Percentiles rank a stretch among this genome's conserved stretches.
These are phyloP conservation scores for Holacanthella duospinosa DNA, from an alignment of 2,888 invertebrate species.

Conservation along the genomic window DNA sequence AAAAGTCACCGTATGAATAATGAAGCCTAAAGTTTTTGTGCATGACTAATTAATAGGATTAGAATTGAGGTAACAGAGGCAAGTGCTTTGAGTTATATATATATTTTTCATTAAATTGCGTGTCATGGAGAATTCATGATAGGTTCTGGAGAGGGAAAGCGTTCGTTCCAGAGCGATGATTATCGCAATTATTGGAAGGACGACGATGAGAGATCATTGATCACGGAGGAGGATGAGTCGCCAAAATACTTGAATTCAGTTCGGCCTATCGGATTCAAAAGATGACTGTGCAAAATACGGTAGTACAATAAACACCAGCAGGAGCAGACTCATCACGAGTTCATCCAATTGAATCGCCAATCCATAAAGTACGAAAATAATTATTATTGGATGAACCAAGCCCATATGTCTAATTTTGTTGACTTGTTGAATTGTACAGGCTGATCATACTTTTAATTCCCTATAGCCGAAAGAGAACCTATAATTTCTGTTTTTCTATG, in stretches of 20 bases:
- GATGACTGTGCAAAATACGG: not conserved
- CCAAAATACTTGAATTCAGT: not conserved
- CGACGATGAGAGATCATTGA: not conserved
- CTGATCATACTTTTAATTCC: no score
- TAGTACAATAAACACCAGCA: no score
- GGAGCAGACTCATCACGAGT: not conserved
- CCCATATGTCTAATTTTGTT: not conserved
- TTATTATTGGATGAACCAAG: no score
- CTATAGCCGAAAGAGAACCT: no score
- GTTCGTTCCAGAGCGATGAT: not conserved
- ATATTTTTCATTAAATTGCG: constrained; percentile 3
- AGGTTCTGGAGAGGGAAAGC: not conserved
- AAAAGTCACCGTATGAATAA: not conserved
- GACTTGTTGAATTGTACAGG: not conserved
- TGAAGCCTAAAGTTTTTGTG: not conserved
- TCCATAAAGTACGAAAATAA: not conserved
- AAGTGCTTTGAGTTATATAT: not conserved
- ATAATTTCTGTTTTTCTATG: no score
- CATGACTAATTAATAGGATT: constrained; percentile 6
- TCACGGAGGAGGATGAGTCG: not conserved
- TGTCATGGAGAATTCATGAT: not conserved
- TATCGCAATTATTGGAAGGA: no score
- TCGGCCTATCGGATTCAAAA: not conserved
- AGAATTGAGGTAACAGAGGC: constrained; percentile 2
- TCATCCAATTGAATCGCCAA: not conserved